Conservation (phyloP, 2,113 vertebrate species). For the Phocoena sinus region DNA sequence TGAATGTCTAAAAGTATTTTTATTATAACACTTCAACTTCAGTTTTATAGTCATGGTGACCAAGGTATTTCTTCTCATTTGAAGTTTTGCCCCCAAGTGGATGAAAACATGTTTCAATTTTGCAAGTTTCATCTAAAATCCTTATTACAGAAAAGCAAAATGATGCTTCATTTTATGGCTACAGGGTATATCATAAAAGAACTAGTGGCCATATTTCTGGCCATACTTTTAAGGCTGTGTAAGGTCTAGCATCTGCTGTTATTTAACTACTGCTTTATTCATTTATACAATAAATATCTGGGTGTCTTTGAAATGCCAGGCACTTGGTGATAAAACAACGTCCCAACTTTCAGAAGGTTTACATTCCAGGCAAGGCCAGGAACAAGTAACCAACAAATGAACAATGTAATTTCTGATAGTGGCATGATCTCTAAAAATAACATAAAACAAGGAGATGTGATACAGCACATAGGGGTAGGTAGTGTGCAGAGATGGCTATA, state of each 20-base stretch:
- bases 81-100: background rate
- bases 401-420: background rate
- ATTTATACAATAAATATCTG: background rate
- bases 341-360: background rate
- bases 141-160: background rate
- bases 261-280: background rate
- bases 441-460: background rate
- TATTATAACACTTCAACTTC: background rate
- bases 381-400: background rate
- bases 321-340: background rate
- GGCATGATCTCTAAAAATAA: background rate
- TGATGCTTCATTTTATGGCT: background rate
- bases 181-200: background rate
- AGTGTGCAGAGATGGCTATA: background rate
- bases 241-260: background rate
- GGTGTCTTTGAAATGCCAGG: background rate
- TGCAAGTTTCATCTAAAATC: slow-evolving; percentile 16
- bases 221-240: background rate
- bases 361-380: background rate
- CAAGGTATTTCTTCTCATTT: background rate
- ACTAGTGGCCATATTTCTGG: background rate
- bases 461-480: background rate
- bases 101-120: slow-evolving; percentile 42
- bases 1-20: background rate
- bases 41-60: background rate